Evolutionary conservation across 2,113 vertebrate species (phyloP).

Genomic region (Ophthalmolycus amberensis): DNA sequence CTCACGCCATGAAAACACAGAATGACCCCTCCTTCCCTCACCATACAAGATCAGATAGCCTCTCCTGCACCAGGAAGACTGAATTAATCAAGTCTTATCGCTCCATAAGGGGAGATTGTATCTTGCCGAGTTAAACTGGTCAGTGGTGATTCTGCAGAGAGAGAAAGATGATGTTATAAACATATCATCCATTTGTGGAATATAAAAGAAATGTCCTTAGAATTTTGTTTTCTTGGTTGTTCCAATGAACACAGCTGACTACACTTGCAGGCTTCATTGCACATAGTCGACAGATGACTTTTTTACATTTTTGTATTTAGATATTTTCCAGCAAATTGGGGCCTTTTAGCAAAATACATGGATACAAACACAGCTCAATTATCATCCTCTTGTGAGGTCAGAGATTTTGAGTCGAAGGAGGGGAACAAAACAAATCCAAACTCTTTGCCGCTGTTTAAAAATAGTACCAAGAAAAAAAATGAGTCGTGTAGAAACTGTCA

Average conservation of each 20-base stretch:
- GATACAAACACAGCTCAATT: background rate
- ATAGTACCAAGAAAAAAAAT: background rate
- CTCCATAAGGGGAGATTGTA: background rate
- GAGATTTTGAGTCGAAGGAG: background rate
- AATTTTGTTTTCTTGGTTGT: slow-evolving; percentile 10
- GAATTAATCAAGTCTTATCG: background rate
- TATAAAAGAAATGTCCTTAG: background rate
- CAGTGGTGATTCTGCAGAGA: background rate
- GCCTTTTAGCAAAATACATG: background rate
- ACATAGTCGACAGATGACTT: background rate
- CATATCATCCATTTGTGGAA: background rate
- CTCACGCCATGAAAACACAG: slow-evolving; percentile 67
- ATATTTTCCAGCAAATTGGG: slow-evolving; percentile 1
- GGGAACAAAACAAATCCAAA: background rate
- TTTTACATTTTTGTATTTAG: background rate
- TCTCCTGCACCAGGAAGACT: background rate
- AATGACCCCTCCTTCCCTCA: slow-evolving; percentile 9
- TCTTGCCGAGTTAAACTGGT: background rate
- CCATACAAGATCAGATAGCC: slow-evolving; percentile 4
- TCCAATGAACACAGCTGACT: background rate
- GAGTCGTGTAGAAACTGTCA: background rate
- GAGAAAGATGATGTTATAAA: background rate
- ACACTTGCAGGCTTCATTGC: background rate
- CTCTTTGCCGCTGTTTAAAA: background rate
- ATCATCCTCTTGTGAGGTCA: background rate